Conservation (phyloP, 2,113 vertebrate species). For the Poicephalus meyeri region DNA sequence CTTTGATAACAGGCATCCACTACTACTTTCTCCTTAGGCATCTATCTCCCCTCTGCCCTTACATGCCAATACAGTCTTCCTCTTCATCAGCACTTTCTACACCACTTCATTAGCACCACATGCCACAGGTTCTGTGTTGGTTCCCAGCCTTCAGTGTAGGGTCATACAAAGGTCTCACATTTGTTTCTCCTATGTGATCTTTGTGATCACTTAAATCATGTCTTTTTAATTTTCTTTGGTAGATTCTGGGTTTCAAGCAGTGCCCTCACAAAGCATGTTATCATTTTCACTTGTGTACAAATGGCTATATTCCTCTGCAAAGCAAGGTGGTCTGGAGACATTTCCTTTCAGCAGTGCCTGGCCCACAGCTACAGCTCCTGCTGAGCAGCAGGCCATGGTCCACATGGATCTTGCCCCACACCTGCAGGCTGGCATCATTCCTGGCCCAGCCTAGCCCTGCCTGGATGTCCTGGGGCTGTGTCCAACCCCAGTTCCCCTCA, state of each 20-base stretch:
- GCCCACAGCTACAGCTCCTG: not conserved
- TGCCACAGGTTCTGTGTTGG: not conserved
- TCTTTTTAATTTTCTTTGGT: not conserved
- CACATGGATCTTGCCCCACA: too few species aligned
- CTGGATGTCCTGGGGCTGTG: accelerated
- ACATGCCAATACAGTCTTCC: not conserved
- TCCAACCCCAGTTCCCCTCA: not conserved
- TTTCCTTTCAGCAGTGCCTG: not conserved
- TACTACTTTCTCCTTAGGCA: not conserved
- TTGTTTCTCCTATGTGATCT: not conserved
- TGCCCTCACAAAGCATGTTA: not conserved
- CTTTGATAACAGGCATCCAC: not conserved
- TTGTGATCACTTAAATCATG: not conserved
- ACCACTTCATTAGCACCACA: not conserved
- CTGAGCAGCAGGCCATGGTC: accelerated
- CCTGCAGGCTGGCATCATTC: not conserved
- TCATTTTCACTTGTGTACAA: not conserved
- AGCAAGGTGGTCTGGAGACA: not conserved
- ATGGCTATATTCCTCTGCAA: not conserved
- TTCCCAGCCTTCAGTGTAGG: not conserved
- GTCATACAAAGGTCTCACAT: not conserved
- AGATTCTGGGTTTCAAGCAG: not conserved
- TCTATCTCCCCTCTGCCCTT: not conserved
- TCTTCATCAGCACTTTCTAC: not conserved
- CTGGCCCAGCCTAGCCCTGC: not conserved